Evolutionary conservation across 2,888 invertebrate genomes (phyloP), one percentile per base, ranked within the genome.

Genomic region (Leuctra nigra): DNA sequence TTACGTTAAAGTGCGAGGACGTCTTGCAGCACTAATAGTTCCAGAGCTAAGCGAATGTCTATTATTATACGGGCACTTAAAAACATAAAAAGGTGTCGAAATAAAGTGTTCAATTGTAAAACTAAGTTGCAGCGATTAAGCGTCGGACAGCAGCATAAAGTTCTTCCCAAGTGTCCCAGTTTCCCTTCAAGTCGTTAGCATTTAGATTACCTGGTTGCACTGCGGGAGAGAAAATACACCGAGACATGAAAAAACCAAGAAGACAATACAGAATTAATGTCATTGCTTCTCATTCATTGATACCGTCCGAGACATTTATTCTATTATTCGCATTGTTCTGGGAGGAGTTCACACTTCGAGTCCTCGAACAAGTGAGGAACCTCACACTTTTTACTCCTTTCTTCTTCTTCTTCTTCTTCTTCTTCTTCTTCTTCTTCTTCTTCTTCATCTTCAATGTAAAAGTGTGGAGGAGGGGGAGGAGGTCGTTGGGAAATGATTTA

Each of bases 401-500:
- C 25, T 54, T 54, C 41, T 54, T 41, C 54, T 23, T 54, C 44
- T 54, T 39, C n/a, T n/a, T n/a, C n/a, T n/a, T n/a, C n/a, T n/a
- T n/a, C n/a, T n/a, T n/a, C n/a, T n/a, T n/a, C n/a, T n/a, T n/a
- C n/a, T n/a, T n/a, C n/a, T n/a, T n/a, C n/a, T n/a, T n/a, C n/a
- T n/a, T n/a, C 41, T 54, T 41, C 54, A 39, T 54, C 44, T 54
- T 39, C n/a, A 39, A 36, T 41, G 41, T 39, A 39, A 29, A 54
- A 54, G 54, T 54, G 54, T 23, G 54, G 4, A 33, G 20, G 41
- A 41, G 20, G 18, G 29, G 11, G 29, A 29, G 44, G 23, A 33
- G 52, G 52, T 52, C 54, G 38, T 54, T 39, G 54, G 4, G 36
- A 39, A 38, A 54, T 54, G 38, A 54, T 54, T 38, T 54, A 54